Base-by-base conservation (phyloP, 2,797 vertebrate genomes). In the Parambassis ranga region DNA sequence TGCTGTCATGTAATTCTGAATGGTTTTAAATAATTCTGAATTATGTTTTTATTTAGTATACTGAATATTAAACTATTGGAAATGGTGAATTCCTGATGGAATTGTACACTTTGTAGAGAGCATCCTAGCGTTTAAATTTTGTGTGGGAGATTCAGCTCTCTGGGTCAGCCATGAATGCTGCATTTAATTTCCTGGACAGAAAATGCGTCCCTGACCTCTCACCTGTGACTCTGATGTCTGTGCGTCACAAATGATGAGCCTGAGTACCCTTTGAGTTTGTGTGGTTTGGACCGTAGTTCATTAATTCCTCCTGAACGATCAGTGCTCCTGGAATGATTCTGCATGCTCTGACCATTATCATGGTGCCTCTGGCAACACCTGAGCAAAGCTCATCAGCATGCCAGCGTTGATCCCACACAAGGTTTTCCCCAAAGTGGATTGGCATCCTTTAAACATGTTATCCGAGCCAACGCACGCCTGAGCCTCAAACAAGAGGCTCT, bases 331-430 rank as follows among this genome's bases (percentile, higher is more conserved):
- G 49, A 82, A 72, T 51, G 56, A 83, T 81, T 87, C 58, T 79
- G 76, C 75, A 82, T 80, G 82, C 78, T 75, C 79, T 74, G 67
- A 64, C 85, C 85, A 85, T 92, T 90, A 91, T 85, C 90, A 84
- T 44, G 68, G 71, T 28, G 87, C 86, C 87, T 89, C 87, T 86
- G 88, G 89, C 86, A 82, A 89, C 81, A 89, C 86, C 83, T 87
- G 86, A 79, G 81, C 84, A 72, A 49, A 60, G 60, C 85, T 88
- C 80, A 90, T 92, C 82, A 86, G 66, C 75, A 87, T 91, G 85
- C 85, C 55, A 26, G 73, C 44, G 42, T 49, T 77, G 79, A 88
- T 88, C 73, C 75, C 20, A 22, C 62, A 65, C 70, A 75, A 75
- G 81, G 65, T 70, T 75, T 49, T 74, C 63, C 74, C 71, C 56